Conservation (phyloP, 2,888 invertebrate genomes). For the Pseudeuparius sepicola region DNA sequence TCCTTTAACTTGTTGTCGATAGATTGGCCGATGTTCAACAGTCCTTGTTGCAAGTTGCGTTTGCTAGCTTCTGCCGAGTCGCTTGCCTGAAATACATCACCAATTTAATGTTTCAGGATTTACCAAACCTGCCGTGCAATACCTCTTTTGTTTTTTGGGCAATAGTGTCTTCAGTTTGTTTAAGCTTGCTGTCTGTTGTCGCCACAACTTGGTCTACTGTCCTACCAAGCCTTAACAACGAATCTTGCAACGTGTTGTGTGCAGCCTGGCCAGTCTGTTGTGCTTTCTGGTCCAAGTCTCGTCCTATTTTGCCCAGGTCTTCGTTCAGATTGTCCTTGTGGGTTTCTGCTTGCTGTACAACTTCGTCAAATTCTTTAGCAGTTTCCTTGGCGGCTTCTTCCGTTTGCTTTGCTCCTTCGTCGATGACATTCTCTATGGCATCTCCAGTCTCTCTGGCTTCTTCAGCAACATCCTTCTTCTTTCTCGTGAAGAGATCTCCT, state of each 20-base stretch:
- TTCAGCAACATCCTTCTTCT: slow-evolving; percentile 61
- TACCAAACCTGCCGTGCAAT: slow-evolving; percentile 14
- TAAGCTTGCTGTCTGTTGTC: slow-evolving; percentile 46
- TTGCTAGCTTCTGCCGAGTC: slow-evolving; percentile 6
- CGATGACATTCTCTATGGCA: slow-evolving; percentile 22
- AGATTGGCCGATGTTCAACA: slow-evolving; percentile 4
- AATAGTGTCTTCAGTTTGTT: slow-evolving; percentile 46
- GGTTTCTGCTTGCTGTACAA: no score
- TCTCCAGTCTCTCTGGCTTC: slow-evolving; percentile 50
- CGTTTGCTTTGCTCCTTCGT: slow-evolving; percentile 32
- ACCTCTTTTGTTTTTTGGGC: slow-evolving; percentile 16
- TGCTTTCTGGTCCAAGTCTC: slow-evolving; percentile 9
- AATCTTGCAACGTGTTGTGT: slow-evolving; percentile 12
- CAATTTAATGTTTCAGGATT: no score
- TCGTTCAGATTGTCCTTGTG: slow-evolving; percentile 9
- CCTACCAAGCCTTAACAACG: slow-evolving; percentile 17
- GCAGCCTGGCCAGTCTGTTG: slow-evolving; percentile 19
- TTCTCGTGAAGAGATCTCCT: slow-evolving; percentile 56
- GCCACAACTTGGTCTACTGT: slow-evolving; percentile 22
- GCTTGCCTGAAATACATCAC: no score
- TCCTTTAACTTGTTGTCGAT: slow-evolving; percentile 18
- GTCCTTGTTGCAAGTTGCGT: no score
- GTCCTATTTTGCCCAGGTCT: slow-evolving; percentile 13
- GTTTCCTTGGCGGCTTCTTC: slow-evolving; percentile 46
- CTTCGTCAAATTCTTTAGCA: slow-evolving; percentile 37